Base-by-base conservation (phyloP, 2,113 vertebrate species). In the Cheirogaleus medius region DNA sequence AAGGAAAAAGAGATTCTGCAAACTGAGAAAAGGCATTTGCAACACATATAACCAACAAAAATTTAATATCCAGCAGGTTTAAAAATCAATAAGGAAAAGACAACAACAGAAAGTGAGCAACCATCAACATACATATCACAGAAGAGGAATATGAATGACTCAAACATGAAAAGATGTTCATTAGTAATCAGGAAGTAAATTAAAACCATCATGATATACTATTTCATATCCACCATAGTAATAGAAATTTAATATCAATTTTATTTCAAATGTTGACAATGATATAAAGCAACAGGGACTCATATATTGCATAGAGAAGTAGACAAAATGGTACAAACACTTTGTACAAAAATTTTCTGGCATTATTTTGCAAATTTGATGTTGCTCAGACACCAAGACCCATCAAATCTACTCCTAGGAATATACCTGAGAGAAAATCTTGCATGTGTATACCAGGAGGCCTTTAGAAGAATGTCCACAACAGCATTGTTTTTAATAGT, bases 171-270 rank as follows among this genome's bases (percentile, higher is more conserved):
- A 91, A 83, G 42, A 68, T 81, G n/a, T 71, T 95, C 18, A 52
- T 81, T 77, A 90, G 84, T 37, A 77, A 95, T 80, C 37, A n/a
- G 34, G 32, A 92, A 82, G 81, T 73, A 97, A 94, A 97, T 92
- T 76, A 94, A 84, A 96, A 56, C 74, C 63, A 84, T 25, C 82
- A 93, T 63, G 20, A 76, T 58, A 76, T 10, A 91, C 17, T 54
- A 69, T 76, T 86, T 78, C 56, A 88, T 34, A 93, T 74, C 15
- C 1, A 64, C 74, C 54, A 80, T 13, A 54, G 12, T 54, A 84
- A 85, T 66, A 94, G 37, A 93, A 94, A 92, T 76, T 96, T 90
- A 95, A 66, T 92, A 81, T 76, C 12, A 68, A 83, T 69, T 96
- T 97, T 74, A 69, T 87, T 94, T 83, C 49, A 87, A 80, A 91